Conservation (phyloP, 2,113 vertebrate species). For the Typhlomys cinereus region DNA sequence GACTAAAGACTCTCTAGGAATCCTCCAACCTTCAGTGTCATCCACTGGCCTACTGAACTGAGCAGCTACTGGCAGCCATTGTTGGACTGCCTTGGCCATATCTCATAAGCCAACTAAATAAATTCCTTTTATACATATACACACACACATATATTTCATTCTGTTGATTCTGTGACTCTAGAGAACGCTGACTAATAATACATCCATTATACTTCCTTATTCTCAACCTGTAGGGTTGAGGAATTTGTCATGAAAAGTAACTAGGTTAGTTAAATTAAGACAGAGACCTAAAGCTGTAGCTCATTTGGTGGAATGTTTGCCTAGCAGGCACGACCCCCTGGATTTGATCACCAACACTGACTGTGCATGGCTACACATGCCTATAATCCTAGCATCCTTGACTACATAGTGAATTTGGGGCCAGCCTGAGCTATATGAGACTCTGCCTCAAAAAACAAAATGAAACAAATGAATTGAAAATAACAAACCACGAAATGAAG, state of each 20-base stretch:
- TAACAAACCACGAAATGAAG: background rate
- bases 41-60: too few species aligned
- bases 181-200: too few species aligned
- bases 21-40: too few species aligned
- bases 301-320: background rate
- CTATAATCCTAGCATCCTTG: background rate
- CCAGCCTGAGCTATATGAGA: background rate
- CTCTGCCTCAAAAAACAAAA: background rate
- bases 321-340: background rate
- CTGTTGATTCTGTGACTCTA: too few species aligned
- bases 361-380: background rate
- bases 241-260: background rate
- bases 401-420: background rate
- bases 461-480: too few species aligned
- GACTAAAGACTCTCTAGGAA: too few species aligned
- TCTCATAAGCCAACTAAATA: too few species aligned
- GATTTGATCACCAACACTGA: too few species aligned
- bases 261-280: slow-evolving; percentile 28
- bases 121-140: too few species aligned
- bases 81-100: background rate
- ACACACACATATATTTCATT: too few species aligned
- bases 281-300: background rate
- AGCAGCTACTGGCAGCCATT: background rate
- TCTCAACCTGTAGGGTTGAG: background rate
- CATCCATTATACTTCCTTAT: too few species aligned